These are phyloP conservation scores for Drosophila rellima DNA, from an alignment of 2,888 invertebrate species.

Conservation along the genomic window DNA sequence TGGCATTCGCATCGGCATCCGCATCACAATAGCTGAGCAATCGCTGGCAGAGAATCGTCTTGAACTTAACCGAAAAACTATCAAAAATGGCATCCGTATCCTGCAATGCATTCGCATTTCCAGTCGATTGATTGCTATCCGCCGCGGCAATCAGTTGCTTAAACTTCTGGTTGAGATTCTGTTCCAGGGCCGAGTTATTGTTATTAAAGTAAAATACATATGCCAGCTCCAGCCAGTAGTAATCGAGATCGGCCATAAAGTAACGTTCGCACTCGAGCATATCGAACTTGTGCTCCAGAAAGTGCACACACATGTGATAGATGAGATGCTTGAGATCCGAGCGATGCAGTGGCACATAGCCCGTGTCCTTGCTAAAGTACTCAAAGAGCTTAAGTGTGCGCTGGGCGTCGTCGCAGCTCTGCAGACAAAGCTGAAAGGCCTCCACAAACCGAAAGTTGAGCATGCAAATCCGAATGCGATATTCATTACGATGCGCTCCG, in stretches of 20 bases:
- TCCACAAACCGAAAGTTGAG: slow-evolving; percentile 85
- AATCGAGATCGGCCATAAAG: slow-evolving; percentile 85
- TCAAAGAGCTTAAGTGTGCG: slow-evolving; percentile 85
- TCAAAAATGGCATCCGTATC: slow-evolving; percentile 85
- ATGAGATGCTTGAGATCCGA: slow-evolving; percentile 85
- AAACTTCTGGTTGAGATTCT: slow-evolving; percentile 84
- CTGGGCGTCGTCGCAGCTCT: slow-evolving; percentile 77
- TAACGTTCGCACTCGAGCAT: slow-evolving; percentile 84
- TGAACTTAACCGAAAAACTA: slow-evolving; percentile 85
- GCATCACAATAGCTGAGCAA: slow-evolving; percentile 82
- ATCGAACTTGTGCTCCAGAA: slow-evolving; percentile 83
- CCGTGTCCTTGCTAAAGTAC: slow-evolving; percentile 86
- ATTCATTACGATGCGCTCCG: slow-evolving; percentile 80
- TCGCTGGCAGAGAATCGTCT: slow-evolving; percentile 85
- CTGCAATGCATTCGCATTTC: slow-evolving; percentile 65
- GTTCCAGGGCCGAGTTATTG: slow-evolving; percentile 84
- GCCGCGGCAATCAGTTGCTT: slow-evolving; percentile 79
- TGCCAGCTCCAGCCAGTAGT: slow-evolving; percentile 85
- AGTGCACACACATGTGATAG: slow-evolving; percentile 84
- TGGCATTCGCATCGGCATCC: slow-evolving; percentile 41
- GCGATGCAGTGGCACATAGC: slow-evolving; percentile 85
- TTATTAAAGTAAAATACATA: slow-evolving; percentile 86
- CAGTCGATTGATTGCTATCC: slow-evolving; percentile 61
- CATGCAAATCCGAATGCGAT: slow-evolving; percentile 85
- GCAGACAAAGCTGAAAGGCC: slow-evolving; percentile 84